Evolutionary conservation across 2,888 invertebrate genomes (phyloP).

Genomic region (Rutpela maculata): DNA sequence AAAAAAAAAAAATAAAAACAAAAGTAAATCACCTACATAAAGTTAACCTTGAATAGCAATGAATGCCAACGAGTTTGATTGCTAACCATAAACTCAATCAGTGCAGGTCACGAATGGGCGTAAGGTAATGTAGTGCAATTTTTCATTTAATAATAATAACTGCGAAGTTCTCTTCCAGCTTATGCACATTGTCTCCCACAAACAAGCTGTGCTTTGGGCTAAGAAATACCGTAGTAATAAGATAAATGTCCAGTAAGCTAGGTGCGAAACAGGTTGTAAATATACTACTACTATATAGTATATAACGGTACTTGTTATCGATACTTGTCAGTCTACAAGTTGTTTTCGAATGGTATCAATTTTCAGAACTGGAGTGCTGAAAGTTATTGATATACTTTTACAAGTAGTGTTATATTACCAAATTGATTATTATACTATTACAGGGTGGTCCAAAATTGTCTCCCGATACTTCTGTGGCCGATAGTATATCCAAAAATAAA

Average conservation of each 20-base stretch:
- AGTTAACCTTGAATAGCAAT: constrained; percentile 42
- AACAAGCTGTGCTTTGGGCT: neutral
- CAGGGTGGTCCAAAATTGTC: too few species aligned
- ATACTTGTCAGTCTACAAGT: neutral
- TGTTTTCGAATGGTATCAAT: constrained; percentile 8
- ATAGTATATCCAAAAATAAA: too few species aligned
- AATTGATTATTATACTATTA: too few species aligned
- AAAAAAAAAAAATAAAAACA: constrained; percentile 24
- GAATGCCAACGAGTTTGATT: constrained; percentile 44
- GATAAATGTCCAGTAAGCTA: neutral
- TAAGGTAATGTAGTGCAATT: constrained; percentile 4
- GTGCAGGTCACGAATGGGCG: constrained; percentile 18
- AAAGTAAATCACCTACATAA: constrained; percentile 38
- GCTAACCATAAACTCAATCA: constrained; percentile 3
- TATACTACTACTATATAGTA: neutral
- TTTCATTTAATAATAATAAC: constrained; percentile 8
- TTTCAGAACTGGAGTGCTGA: constrained; percentile 21
- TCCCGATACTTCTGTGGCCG: too few species aligned
- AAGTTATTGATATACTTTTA: constrained; percentile 1
- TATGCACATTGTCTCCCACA: neutral
- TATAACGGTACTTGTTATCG: constrained; percentile 25
- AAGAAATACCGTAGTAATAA: neutral
- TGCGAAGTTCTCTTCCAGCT: neutral
- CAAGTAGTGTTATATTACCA: neutral
- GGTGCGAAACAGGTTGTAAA: constrained; percentile 13